These are phyloP conservation scores for Phyllostomus discolor DNA, from an alignment of 2,113 vertebrate species.

Conservation along the genomic window DNA sequence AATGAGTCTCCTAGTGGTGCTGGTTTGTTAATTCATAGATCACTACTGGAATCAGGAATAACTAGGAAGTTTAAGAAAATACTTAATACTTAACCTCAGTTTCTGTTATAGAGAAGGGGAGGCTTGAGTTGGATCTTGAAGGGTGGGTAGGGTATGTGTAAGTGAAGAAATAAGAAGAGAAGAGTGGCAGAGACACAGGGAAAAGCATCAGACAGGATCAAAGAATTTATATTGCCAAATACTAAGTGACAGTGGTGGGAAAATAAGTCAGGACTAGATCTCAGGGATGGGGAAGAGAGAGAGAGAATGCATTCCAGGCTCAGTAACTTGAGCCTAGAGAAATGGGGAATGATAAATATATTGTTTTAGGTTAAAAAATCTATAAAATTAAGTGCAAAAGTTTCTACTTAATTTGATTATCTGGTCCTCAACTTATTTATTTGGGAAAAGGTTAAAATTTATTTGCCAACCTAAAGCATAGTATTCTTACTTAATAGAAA, in stretches of 20 bases:
- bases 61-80: not conserved
- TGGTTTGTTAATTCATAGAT: not conserved
- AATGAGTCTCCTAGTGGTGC: not conserved
- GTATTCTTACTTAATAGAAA: not conserved
- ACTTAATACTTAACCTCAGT: not conserved
- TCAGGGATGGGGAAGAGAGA: not conserved
- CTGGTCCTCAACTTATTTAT: not conserved
- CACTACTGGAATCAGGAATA: not conserved
- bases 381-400: not conserved
- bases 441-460: not conserved
- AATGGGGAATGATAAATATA: not conserved
- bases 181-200: not conserved
- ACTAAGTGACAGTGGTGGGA: not conserved
- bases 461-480: not conserved
- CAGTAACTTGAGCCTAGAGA: not conserved
- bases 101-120: not conserved
- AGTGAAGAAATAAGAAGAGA: not conserved
- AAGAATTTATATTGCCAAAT: not conserved
- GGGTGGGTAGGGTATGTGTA: not conserved
- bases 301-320: not conserved
- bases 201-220: not conserved
- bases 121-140: not conserved
- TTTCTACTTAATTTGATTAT: slow-evolving; percentile 17
- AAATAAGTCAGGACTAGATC: not conserved
- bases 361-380: not conserved